phyloP scores from a whole-genome alignment of 2,797 vertebrate genomes.

The Capromys pilorides region DNA sequence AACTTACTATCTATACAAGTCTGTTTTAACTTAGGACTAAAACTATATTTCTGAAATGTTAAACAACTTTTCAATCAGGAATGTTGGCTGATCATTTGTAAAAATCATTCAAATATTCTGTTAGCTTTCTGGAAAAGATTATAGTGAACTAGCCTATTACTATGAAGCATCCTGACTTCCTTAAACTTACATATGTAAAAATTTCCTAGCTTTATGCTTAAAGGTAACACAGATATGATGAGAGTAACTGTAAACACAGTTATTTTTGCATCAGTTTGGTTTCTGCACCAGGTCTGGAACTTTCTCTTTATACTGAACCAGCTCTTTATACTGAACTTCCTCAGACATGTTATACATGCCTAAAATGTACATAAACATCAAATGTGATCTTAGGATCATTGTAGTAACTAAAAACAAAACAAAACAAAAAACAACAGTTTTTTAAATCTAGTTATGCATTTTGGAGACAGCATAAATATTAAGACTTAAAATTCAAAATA shows the following conservation, averaged over 20 bases:
- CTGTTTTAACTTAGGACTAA: constrained; percentile 43
- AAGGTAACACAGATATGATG: neutral
- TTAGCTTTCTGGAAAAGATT: constrained; percentile 13
- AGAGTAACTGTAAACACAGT: constrained; percentile 46
- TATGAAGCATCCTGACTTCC: constrained; percentile 4
- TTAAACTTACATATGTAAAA: constrained; percentile 23
- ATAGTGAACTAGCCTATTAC: neutral
- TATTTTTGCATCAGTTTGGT: constrained; percentile 18
- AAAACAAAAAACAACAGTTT: no score
- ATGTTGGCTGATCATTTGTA: constrained; percentile 20
- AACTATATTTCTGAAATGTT: constrained; percentile 44
- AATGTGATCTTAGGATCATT: neutral
- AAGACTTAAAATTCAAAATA: constrained; percentile 37
- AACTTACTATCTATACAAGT: neutral
- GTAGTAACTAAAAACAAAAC: constrained; percentile 33
- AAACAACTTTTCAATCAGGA: constrained; percentile 29
- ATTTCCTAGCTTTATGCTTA: neutral
- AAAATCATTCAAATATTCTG: constrained; percentile 32
- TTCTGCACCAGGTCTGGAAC: constrained; percentile 25
- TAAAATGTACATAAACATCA: constrained; percentile 29
- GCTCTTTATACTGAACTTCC: constrained; percentile 39
- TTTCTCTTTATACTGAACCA: constrained; percentile 36
- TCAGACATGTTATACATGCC: constrained; percentile 24
- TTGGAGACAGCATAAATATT: constrained; percentile 63
- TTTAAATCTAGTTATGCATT: neutral